A percentile compares a stretch with the other conserved stretches of the same genome.
Evolutionary conservation across 2,888 invertebrate species (phyloP).

Genomic region (Suillia variegata): DNA sequence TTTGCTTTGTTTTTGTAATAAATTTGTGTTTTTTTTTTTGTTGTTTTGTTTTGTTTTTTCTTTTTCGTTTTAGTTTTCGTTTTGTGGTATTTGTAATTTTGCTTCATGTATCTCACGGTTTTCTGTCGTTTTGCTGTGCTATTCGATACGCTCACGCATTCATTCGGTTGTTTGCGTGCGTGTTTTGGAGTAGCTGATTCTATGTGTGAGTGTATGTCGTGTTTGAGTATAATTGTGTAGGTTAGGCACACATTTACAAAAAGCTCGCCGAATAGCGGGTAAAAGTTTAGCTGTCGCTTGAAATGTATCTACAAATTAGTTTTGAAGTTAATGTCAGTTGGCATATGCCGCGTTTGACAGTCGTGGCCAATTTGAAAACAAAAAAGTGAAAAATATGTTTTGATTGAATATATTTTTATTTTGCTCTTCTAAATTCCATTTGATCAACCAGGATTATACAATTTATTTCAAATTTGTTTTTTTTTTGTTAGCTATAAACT

Average conservation of each 20-base stretch:
- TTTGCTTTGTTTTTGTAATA: too few species aligned
- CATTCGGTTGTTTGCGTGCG: neutral
- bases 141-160: neutral
- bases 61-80: too few species aligned
- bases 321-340: constrained; percentile 41
- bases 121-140: constrained; percentile 1
- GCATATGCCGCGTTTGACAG: constrained; percentile 23
- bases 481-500: too few species aligned
- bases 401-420: too few species aligned
- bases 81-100: too few species aligned
- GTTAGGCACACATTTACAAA: constrained; percentile 43
- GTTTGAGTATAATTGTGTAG: constrained; percentile 35
- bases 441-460: too few species aligned
- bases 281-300: constrained; percentile 34
- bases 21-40: neutral
- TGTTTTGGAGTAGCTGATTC: too few species aligned
- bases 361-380: constrained; percentile 24
- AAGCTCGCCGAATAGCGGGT: constrained; percentile 29
- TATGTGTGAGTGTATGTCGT: constrained; percentile 15
- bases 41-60: too few species aligned
- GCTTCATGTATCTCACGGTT: neutral
- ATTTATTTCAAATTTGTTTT: too few species aligned
- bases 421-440: too few species aligned
- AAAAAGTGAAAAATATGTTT: too few species aligned
- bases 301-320: too few species aligned